Conservation (phyloP, 1,140 invertebrate genomes). For the Ylistrum balloti region DNA sequence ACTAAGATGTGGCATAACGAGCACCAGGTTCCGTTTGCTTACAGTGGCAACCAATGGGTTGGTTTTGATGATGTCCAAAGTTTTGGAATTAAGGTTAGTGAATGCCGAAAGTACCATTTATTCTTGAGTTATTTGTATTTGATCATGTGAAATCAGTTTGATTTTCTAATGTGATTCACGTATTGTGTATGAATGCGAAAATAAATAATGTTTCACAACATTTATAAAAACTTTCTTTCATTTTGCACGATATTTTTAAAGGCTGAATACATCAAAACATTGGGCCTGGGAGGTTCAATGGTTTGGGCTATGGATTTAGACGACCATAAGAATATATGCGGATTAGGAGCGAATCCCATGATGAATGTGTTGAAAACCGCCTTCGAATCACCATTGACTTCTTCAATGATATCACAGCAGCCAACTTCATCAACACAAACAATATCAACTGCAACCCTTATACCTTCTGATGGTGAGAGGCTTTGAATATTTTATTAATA, state of each 20-base stretch:
- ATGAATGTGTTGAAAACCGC: constrained; percentile 89
- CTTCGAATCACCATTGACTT: not conserved
- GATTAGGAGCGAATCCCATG: constrained; percentile 93
- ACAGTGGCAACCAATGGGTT: constrained; percentile 92
- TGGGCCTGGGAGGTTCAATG: constrained; percentile 95
- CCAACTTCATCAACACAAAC: not conserved
- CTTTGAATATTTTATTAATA: no score
- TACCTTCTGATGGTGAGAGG: no score
- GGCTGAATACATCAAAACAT: constrained; percentile 85
- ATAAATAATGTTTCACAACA: no score
- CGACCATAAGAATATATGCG: constrained; percentile 92
- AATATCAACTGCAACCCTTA: not conserved
- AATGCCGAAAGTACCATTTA: no score
- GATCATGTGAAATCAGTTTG: no score
- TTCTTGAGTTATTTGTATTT: no score
- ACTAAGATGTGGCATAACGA: constrained; percentile 15
- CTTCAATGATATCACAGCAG: constrained; percentile 13
- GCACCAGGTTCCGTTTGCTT: constrained; percentile 69
- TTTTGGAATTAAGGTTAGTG: constrained; percentile 86
- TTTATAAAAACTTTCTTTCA: not conserved
- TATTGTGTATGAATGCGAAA: no score
- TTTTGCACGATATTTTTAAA: constrained; percentile 90
- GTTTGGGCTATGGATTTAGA: constrained; percentile 98
- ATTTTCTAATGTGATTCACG: no score
- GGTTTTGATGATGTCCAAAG: constrained; percentile 92